Evolutionary conservation across 37 sponge, comb jelly and placozoan species (phyloP), one percentile per base, ranked within the genome.

Genomic region (Mnemiopsis leidyi): DNA sequence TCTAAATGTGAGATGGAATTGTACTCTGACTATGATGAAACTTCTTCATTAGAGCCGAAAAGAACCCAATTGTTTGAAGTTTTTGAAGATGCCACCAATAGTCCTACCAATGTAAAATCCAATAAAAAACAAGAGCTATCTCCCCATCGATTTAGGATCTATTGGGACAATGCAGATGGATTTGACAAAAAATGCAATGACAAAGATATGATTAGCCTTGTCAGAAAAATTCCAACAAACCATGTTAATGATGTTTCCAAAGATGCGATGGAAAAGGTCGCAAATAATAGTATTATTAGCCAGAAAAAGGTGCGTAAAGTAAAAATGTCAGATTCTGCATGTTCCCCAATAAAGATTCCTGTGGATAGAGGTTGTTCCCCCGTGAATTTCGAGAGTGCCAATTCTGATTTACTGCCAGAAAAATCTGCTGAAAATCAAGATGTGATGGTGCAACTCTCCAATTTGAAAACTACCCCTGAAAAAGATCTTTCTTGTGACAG

Each of bases 291-390:
- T n/a, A 48, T 48, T 13, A 13, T 48, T 13, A 13, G 61, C 61
- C 61, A 48, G 5, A 48, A 13, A 18, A 48, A 48, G 61, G 61
- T 48, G 13, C n/a, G n/a, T n/a, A n/a, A n/a, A n/a, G n/a, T n/a
- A n/a, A n/a, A n/a, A n/a, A n/a, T n/a, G n/a, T n/a, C n/a, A 23
- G 79, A 77, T 1, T 33, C 32, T 77, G 79, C 79, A 1, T 77
- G 32, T 32, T 77, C 79, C 32, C 79, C 79, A 9, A 77, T 77
- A 13, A 16, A 26, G 21, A 77, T 77, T 33, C 33, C 79, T 32
- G 79, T 77, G 1, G 79, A 77, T 77, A 33, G 79, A 33, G 79
- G 79, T 20, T 77, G 79, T 32, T 77, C 79, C 1, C 79, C 79
- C 1, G 32, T 77, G 5, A 77, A 77, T 1, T 77, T 77, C 79